Conservation (phyloP, 2,888 invertebrate species). For the Diarsia mendica region DNA sequence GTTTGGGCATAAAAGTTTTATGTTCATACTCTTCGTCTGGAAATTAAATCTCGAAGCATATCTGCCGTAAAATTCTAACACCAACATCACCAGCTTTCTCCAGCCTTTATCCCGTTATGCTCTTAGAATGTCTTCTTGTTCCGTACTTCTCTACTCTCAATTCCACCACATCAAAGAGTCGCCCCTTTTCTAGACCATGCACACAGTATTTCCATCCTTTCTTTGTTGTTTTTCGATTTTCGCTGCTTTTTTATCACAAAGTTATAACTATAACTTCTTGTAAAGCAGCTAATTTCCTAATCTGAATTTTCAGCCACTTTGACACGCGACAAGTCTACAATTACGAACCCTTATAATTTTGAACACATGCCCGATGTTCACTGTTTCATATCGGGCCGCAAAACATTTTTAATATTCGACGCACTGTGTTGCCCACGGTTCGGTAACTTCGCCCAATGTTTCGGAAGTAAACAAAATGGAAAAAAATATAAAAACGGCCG, state of each 20-base stretch:
- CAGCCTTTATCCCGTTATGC: background rate
- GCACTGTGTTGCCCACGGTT: conserved; percentile 77
- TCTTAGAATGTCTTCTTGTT: background rate
- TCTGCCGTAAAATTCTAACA: background rate
- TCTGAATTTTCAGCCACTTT: background rate
- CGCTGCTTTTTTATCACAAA: background rate
- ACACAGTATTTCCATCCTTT: background rate
- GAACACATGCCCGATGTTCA: conserved; percentile 35
- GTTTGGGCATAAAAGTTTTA: conserved; percentile 14
- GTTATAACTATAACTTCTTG: too few relatives aligned
- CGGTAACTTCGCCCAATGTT: conserved; percentile 71
- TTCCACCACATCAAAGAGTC: background rate
- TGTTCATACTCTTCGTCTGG: background rate
- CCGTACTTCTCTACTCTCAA: background rate
- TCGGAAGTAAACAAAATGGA: conserved; percentile 70
- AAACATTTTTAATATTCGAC: conserved; percentile 82
- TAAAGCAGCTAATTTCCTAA: background rate
- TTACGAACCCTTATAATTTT: conserved; percentile 8
- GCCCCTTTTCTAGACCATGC: background rate
- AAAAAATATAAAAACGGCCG: conserved; percentile 70
- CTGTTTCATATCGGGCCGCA: conserved; percentile 62
- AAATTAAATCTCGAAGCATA: background rate
- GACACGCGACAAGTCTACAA: conserved; percentile 2
- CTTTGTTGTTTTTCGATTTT: background rate
- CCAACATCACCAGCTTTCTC: background rate